Percentiles rank a stretch among this genome's conserved stretches.
These are phyloP conservation scores for Helobdella robusta DNA, from an alignment of 2,888 invertebrate genomes.

Conservation along the genomic window DNA sequence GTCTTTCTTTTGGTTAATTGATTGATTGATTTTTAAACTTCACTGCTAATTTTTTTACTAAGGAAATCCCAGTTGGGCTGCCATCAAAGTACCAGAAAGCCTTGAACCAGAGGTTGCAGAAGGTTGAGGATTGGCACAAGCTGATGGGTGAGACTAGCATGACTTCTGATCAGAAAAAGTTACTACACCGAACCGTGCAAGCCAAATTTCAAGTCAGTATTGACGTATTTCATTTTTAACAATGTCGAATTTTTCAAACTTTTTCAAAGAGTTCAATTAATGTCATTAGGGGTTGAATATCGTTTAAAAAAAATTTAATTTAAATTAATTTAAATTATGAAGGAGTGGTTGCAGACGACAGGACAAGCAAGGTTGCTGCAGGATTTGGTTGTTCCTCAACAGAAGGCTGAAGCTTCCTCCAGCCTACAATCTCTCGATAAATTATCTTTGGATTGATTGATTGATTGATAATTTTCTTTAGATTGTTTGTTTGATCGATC, in stretches of 20 bases:
- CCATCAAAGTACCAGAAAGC: slow-evolving; percentile 43
- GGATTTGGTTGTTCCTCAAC: slow-evolving; percentile 40
- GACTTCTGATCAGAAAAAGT: slow-evolving; percentile 42
- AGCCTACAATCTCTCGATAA: too few species aligned
- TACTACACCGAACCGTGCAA: slow-evolving; percentile 47
- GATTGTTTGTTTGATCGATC: too few species aligned
- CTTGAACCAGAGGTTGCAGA: slow-evolving; percentile 40
- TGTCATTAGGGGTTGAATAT: background rate
- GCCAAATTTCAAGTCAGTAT: slow-evolving; percentile 41
- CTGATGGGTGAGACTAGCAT: slow-evolving; percentile 45
- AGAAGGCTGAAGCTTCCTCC: too few species aligned
- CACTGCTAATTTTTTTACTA: background rate
- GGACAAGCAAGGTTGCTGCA: slow-evolving; percentile 46
- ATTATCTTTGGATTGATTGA: too few species aligned
- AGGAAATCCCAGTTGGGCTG: slow-evolving; percentile 43
- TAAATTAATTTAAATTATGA: slow-evolving; percentile 6
- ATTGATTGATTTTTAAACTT: background rate
- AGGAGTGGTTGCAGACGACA: slow-evolving; percentile 45
- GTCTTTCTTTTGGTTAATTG: slow-evolving; percentile 5
- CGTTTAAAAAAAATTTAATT: background rate
- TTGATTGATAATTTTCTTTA: too few species aligned
- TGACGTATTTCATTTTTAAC: background rate
- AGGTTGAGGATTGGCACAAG: slow-evolving; percentile 46
- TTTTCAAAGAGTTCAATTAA: background rate
- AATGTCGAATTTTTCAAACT: background rate